Evolutionary conservation across 2,113 vertebrate genomes (phyloP).

Genomic region (Myrmophylax atrothorax): DNA sequence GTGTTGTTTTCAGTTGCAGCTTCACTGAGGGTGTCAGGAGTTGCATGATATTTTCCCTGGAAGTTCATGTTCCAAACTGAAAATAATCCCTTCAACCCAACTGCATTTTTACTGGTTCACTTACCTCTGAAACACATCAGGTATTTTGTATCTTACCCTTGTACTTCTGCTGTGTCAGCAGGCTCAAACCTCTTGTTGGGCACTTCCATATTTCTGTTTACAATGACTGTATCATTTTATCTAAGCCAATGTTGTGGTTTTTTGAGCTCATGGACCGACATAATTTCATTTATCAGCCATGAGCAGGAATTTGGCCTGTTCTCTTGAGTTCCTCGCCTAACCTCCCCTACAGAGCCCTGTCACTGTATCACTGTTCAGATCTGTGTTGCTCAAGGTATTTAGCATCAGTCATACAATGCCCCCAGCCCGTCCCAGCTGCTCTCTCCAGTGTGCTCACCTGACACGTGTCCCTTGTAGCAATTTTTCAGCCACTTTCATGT

Average conservation of each 20-base stretch:
- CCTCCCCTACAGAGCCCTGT: neutral
- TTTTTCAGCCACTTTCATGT: neutral
- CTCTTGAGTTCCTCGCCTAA: neutral
- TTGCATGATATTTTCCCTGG: neutral
- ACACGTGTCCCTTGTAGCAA: accelerated
- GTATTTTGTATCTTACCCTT: neutral
- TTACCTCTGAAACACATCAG: neutral
- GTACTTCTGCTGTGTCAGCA: neutral
- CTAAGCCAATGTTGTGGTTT: neutral
- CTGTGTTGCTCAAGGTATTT: neutral
- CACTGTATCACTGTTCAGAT: accelerated
- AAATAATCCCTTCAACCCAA: neutral
- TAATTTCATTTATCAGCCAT: neutral
- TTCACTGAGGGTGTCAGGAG: neutral
- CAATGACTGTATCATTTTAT: neutral
- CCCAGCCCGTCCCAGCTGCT: neutral
- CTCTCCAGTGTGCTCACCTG: accelerated
- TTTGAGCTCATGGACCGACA: neutral
- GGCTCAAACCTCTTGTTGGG: neutral
- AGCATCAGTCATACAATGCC: neutral
- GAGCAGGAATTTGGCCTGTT: neutral
- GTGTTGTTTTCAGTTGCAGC: neutral
- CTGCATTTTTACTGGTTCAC: neutral
- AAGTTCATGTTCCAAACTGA: neutral
- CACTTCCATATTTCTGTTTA: neutral